These are phyloP conservation scores for Anaspis maculata DNA, from an alignment of 2,888 invertebrate species.

Conservation along the genomic window DNA sequence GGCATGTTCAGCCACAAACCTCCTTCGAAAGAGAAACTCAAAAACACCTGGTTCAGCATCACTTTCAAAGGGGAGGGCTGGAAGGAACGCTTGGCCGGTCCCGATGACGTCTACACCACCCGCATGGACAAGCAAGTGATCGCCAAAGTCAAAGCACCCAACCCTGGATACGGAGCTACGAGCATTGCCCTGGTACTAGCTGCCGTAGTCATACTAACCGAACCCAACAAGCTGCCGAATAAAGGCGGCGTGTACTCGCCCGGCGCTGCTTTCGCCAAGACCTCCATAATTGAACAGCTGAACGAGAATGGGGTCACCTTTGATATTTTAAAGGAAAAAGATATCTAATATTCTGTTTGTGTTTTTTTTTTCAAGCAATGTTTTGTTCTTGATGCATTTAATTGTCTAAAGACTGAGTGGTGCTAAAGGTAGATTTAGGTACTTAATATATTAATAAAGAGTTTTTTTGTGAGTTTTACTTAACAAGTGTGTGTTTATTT, in stretches of 20 bases:
- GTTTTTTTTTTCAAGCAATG: no score
- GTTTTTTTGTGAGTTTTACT: no score
- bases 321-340: constrained; percentile 44
- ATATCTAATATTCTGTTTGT: constrained; percentile 8
- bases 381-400: no score
- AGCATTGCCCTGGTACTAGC: constrained; percentile 62
- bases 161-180: constrained; percentile 81
- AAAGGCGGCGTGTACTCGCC: constrained; percentile 82
- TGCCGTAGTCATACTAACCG: constrained; percentile 67
- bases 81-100: constrained; percentile 52
- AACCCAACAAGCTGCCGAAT: constrained; percentile 65
- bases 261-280: constrained; percentile 76
- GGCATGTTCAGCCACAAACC: constrained; percentile 62
- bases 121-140: constrained; percentile 57
- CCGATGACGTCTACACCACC: constrained; percentile 48
- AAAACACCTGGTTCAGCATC: constrained; percentile 55
- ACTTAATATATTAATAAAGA: no score
- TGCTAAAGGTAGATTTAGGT: no score
- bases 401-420: no score
- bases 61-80: constrained; percentile 75
- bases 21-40: constrained; percentile 52
- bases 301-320: constrained; percentile 65
- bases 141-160: constrained; percentile 56
- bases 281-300: constrained; percentile 66
- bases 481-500: no score